phyloP scores from a whole-genome alignment of 1,140 invertebrate genomes.

The Pseudomyrmex cubaensis region DNA sequence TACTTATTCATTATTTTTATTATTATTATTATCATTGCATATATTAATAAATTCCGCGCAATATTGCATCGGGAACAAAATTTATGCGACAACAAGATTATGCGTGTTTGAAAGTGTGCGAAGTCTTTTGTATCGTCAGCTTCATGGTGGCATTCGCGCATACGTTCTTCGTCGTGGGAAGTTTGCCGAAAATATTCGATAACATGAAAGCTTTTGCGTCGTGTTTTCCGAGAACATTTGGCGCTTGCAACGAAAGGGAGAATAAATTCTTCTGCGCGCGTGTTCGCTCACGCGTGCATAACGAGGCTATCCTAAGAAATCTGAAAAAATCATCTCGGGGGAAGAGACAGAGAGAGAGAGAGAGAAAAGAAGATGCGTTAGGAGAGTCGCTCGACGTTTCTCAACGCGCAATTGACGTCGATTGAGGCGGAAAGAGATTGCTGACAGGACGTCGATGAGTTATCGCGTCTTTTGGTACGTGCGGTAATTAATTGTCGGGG shows the following conservation, averaged over 20 bases:
- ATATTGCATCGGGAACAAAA: not conserved
- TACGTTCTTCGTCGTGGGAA: not conserved
- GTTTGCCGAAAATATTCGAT: slow-evolving; percentile 22
- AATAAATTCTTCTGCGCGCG: slow-evolving; percentile 23
- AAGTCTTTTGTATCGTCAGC: not conserved
- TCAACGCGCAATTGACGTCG: slow-evolving; percentile 71
- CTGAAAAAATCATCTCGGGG: slow-evolving; percentile 8
- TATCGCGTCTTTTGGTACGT: slow-evolving; percentile 53
- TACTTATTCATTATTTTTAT: not conserved
- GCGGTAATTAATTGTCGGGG: slow-evolving; percentile 60
- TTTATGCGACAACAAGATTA: not conserved
- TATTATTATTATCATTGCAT: not conserved
- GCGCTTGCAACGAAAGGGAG: slow-evolving; percentile 30
- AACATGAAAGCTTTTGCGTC: slow-evolving; percentile 42
- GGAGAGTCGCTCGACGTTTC: slow-evolving; percentile 22
- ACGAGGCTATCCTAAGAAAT: slow-evolving; percentile 68
- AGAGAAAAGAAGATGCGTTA: slow-evolving; percentile 8
- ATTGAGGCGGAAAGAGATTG: slow-evolving; percentile 68
- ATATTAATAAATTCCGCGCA: not conserved
- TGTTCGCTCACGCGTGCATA: slow-evolving; percentile 63
- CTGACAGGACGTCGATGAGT: slow-evolving; percentile 69
- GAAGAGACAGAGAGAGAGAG: not conserved
- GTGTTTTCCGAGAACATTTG: slow-evolving; percentile 55
- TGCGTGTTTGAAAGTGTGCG: not conserved
- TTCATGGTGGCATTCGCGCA: slow-evolving; percentile 25